Conservation (phyloP, 2,113 vertebrate species). For the Oncorhynchus kisutch region DNA sequence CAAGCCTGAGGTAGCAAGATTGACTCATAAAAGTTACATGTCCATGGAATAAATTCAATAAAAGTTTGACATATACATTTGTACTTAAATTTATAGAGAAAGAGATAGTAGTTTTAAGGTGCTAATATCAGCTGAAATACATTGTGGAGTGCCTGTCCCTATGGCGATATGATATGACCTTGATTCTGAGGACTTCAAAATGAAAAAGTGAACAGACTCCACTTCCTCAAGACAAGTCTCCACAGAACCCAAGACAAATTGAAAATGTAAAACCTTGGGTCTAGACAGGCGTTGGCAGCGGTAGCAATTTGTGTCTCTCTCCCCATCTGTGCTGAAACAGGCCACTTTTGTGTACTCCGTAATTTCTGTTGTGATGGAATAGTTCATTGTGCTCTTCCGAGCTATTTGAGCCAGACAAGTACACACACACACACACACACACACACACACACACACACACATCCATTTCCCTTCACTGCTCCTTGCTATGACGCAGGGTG, state of each 20-base stretch:
- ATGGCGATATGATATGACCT: background rate
- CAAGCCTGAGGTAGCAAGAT: slow-evolving; percentile 19
- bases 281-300: slow-evolving; percentile 17
- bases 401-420: no score
- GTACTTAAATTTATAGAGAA: slow-evolving; percentile 23
- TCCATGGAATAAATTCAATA: slow-evolving; percentile 40
- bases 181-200: slow-evolving; percentile 11
- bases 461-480: slow-evolving; percentile 32
- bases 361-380: slow-evolving; percentile 45
- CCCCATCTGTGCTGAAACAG: slow-evolving; percentile 2
- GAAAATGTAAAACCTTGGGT: slow-evolving; percentile 13
- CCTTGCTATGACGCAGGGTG: slow-evolving; percentile 2
- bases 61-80: slow-evolving; percentile 37
- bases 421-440: background rate
- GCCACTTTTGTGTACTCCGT: slow-evolving; percentile 37
- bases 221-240: background rate
- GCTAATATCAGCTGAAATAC: slow-evolving; percentile 9
- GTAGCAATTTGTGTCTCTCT: slow-evolving; percentile 32
- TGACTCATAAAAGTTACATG: slow-evolving; percentile 44
- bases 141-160: background rate
- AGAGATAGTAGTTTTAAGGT: slow-evolving; percentile 26
- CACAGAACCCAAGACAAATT: slow-evolving; percentile 1
- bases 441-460: slow-evolving; percentile 13
- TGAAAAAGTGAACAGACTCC: slow-evolving; percentile 3
- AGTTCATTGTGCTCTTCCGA: slow-evolving; percentile 19